A percentile compares a stretch with the other conserved stretches of the same genome.
phyloP scores from a whole-genome alignment of 1,140 invertebrate species.

The Meloidogyne floridensis region DNA sequence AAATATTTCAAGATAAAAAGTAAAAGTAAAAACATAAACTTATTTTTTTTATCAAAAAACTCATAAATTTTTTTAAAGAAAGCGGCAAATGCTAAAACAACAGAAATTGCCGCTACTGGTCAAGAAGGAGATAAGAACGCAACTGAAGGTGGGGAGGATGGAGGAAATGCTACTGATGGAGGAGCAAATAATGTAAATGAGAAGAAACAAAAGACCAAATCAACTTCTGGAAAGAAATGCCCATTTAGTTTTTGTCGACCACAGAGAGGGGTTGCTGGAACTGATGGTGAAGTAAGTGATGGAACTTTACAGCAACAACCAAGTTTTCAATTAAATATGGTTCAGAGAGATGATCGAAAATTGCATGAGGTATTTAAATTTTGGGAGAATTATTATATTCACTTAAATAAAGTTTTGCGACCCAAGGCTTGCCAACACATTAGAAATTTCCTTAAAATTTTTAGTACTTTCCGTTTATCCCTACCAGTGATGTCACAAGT shows the following conservation, averaged over 20 bases:
- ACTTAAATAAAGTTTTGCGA: too few species aligned
- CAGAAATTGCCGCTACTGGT: not conserved
- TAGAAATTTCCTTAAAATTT: too few species aligned
- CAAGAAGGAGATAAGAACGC: not conserved
- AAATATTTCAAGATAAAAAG: too few species aligned
- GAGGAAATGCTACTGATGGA: not conserved
- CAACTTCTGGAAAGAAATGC: constrained; percentile 1
- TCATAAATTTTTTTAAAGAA: not conserved
- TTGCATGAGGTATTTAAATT: constrained; percentile 26
- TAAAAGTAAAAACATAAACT: too few species aligned
- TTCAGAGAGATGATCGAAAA: constrained; percentile 43
- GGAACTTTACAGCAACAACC: not conserved
- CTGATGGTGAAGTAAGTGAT: not conserved
- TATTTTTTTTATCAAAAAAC: too few species aligned
- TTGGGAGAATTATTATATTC: too few species aligned
- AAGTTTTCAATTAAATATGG: constrained; percentile 20
- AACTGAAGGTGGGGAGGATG: constrained; percentile 2
- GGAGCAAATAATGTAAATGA: constrained; percentile 24
- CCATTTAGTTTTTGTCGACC: constrained; percentile 19
- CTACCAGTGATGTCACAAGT: too few species aligned
- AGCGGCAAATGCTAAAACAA: not conserved
- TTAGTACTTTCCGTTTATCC: too few species aligned
- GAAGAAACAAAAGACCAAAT: constrained; percentile 12
- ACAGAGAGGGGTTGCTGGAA: not conserved
- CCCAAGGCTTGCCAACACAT: too few species aligned